A percentile compares a stretch with the other conserved stretches of the same genome.
Conservation (phyloP, 2,888 invertebrate species). For the Tanypteryx hageni region DNA sequence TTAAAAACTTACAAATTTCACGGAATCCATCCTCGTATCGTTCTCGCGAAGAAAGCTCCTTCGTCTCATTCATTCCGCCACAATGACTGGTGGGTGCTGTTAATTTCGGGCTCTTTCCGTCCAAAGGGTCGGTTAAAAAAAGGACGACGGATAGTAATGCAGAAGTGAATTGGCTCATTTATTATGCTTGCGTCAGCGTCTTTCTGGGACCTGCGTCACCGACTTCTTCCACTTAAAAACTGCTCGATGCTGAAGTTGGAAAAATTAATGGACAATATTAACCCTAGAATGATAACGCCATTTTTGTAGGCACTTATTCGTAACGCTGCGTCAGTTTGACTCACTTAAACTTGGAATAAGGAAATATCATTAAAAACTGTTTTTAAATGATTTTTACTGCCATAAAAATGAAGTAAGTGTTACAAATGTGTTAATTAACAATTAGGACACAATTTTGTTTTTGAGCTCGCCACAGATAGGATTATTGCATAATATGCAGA, state of each 20-base stretch:
- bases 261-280: background rate
- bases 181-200: background rate
- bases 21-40: background rate
- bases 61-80: background rate
- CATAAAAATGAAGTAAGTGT: no score
- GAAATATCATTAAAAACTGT: no score
- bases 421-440: no score
- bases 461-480: no score
- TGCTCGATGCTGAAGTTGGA: background rate
- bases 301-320: no score
- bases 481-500: no score
- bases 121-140: background rate
- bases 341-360: no score
- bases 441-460: no score
- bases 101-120: background rate
- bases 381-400: no score
- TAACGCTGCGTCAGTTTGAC: no score
- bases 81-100: slow-evolving; percentile 7
- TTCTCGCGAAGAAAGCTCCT: background rate
- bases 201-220: slow-evolving; percentile 10
- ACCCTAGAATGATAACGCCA: no score
- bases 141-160: background rate
- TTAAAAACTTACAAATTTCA: background rate
- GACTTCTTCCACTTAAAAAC: background rate
- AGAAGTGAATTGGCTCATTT: slow-evolving; percentile 6